Conservation (phyloP, 2,888 invertebrate genomes). For the Cheilosia grossa region DNA sequence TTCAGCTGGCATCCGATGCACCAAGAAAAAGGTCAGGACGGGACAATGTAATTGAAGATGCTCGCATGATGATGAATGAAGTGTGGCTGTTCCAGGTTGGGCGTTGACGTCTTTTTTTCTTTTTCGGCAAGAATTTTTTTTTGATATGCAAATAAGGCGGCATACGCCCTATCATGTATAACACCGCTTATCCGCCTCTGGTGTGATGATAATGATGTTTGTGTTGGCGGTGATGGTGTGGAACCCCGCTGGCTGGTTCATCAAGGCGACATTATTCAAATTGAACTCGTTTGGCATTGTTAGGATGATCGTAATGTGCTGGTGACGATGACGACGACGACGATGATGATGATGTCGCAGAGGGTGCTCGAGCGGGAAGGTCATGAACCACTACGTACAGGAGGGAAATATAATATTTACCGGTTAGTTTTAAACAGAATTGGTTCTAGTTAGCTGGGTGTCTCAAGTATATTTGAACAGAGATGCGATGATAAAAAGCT, state of each 20-base stretch:
- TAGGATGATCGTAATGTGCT: slow-evolving; percentile 58
- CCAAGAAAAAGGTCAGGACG: slow-evolving; percentile 43
- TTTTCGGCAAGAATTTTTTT: slow-evolving; percentile 54
- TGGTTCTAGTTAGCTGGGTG: slow-evolving; percentile 13
- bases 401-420: slow-evolving; percentile 8
- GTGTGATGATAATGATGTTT: slow-evolving; percentile 38
- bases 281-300: slow-evolving; percentile 71
- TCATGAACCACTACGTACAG: slow-evolving; percentile 47
- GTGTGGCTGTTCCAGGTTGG: slow-evolving; percentile 12
- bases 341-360: slow-evolving; percentile 26
- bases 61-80: slow-evolving; percentile 47
- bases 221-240: slow-evolving; percentile 9
- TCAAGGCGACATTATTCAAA: slow-evolving; percentile 65
- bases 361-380: slow-evolving; percentile 40
- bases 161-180: slow-evolving; percentile 15
- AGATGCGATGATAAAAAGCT: slow-evolving; percentile 4
- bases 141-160: slow-evolving; percentile 64
- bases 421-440: slow-evolving; percentile 12
- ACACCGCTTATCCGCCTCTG: slow-evolving; percentile 3
- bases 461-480: not conserved
- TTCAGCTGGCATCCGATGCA: slow-evolving; percentile 46
- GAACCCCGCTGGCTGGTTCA: slow-evolving; percentile 53
- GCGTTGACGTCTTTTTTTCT: slow-evolving; percentile 13
- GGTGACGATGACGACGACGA: slow-evolving; percentile 19
- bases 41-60: slow-evolving; percentile 38